A percentile compares a stretch with the other conserved stretches of the same genome.
These are phyloP conservation scores for Bacillus rossius DNA, from an alignment of 1,140 invertebrate genomes.

Conservation along the genomic window DNA sequence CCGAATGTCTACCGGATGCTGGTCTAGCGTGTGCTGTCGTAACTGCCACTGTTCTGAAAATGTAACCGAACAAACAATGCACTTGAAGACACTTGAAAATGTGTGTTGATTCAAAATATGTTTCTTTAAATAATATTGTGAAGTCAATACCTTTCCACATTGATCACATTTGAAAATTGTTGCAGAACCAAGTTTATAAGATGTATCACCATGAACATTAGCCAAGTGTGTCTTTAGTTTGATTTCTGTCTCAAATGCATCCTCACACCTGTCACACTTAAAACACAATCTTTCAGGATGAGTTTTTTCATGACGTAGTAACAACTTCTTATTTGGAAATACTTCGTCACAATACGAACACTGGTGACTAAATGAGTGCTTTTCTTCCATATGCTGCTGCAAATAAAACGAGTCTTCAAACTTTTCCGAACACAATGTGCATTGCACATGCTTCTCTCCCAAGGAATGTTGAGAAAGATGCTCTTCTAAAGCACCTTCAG, in stretches of 20 bases:
- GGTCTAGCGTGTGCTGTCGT: conserved; percentile 4
- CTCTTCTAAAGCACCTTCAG: conserved; percentile 7
- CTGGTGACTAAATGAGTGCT: conserved; percentile 2
- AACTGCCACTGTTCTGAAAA: conserved; percentile 8
- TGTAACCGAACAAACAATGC: conserved; percentile 2
- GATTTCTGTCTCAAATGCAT: not conserved
- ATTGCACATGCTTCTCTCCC: not conserved
- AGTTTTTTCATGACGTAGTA: conserved; percentile 7
- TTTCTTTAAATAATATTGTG: conserved; percentile 13
- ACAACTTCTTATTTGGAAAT: conserved; percentile 4
- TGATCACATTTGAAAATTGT: conserved; percentile 9
- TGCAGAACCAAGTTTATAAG: not conserved
- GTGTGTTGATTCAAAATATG: conserved; percentile 9
- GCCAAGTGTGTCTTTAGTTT: conserved; percentile 6
- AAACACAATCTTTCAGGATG: not conserved
- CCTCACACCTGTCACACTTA: conserved; percentile 2
- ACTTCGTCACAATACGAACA: conserved; percentile 7
- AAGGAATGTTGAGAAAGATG: conserved; percentile 5
- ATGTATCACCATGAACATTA: conserved; percentile 1
- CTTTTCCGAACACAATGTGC: conserved; percentile 6
- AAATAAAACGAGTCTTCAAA: conserved; percentile 10
- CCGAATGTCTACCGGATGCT: conserved; percentile 5
- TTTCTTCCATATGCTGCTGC: conserved; percentile 11
- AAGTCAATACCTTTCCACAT: conserved; percentile 7
- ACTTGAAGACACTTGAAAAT: conserved; percentile 1